Conservation (phyloP, 64 coral and sea anemone genomes). For the Hydrozoanthus tunicans region DNA sequence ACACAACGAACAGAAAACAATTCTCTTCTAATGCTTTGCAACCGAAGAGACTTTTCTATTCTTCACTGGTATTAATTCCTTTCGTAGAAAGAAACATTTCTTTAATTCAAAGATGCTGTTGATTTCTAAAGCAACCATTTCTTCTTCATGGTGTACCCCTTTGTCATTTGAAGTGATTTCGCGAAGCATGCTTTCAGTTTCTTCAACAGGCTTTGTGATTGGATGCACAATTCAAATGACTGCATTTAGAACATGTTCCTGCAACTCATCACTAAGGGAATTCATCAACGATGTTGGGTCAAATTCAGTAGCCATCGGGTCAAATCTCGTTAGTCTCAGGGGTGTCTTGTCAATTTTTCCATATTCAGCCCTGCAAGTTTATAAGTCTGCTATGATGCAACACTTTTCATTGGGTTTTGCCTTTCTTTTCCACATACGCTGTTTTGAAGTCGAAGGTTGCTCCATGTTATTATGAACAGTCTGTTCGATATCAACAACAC, state of each 20-base stretch:
- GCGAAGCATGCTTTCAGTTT: conserved; percentile 34
- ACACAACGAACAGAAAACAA: neutral
- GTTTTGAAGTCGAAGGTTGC: conserved; percentile 39
- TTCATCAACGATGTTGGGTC: conserved; percentile 5
- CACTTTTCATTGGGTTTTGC: conserved; percentile 46
- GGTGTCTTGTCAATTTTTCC: conserved; percentile 45
- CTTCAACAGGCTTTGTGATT: conserved; percentile 31
- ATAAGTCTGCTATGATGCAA: conserved; percentile 21
- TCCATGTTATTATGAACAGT: conserved; percentile 44
- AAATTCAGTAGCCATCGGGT: conserved; percentile 26
- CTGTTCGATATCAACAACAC: neutral
- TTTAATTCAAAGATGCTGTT: conserved; percentile 29
- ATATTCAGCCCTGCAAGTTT: conserved; percentile 52
- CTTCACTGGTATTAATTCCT: neutral
- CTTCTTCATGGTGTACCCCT: conserved; percentile 17
- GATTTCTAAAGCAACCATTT: conserved; percentile 39
- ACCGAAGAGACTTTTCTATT: neutral
- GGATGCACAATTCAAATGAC: conserved; percentile 44
- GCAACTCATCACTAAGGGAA: conserved; percentile 9
- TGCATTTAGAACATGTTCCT: conserved; percentile 31
- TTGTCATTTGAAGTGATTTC: conserved; percentile 37
- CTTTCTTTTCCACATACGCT: conserved; percentile 44
- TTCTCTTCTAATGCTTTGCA: neutral
- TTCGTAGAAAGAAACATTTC: neutral
- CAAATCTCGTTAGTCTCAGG: conserved; percentile 50